phyloP scores from a whole-genome alignment of 2,888 invertebrate species.

The Phania funesta region DNA sequence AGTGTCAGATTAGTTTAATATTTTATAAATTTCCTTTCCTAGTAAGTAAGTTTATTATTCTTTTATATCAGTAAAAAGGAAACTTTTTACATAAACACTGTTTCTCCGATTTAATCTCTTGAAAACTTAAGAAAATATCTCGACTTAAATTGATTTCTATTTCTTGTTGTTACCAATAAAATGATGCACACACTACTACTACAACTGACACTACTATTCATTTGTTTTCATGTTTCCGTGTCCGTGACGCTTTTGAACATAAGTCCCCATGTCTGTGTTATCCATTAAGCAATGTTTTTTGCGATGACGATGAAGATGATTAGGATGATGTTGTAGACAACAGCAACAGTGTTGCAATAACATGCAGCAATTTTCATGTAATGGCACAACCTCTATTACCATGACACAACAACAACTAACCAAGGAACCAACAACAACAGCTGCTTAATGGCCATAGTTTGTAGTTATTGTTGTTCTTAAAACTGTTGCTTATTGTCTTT shows the following conservation, averaged over 20 bases:
- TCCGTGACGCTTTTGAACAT: not conserved
- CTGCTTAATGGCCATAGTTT: not conserved
- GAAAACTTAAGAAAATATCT: not conserved
- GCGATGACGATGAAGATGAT: no score
- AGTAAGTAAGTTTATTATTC: not conserved
- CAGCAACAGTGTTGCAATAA: conserved; percentile 35
- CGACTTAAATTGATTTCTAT: conserved; percentile 1
- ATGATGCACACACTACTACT: not conserved
- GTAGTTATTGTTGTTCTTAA: conserved; percentile 1
- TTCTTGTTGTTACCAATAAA: conserved; percentile 6
- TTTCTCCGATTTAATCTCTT: not conserved
- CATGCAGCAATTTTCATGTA: conserved; percentile 36
- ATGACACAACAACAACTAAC: conserved; percentile 27
- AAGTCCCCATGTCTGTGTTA: conserved; percentile 9
- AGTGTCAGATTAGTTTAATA: no score
- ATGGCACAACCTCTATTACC: conserved; percentile 48
- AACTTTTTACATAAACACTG: not conserved
- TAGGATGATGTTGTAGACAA: conserved; percentile 27
- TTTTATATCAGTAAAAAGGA: no score
- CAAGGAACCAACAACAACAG: not conserved
- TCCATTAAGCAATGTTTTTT: not conserved
- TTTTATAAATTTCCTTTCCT: no score
- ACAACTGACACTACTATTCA: not conserved
- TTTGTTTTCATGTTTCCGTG: not conserved
- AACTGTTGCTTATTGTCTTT: not conserved